Evolutionary conservation across 2,888 invertebrate genomes (phyloP), one percentile per base, ranked within the genome.

Genomic region (Morpho helenor): DNA sequence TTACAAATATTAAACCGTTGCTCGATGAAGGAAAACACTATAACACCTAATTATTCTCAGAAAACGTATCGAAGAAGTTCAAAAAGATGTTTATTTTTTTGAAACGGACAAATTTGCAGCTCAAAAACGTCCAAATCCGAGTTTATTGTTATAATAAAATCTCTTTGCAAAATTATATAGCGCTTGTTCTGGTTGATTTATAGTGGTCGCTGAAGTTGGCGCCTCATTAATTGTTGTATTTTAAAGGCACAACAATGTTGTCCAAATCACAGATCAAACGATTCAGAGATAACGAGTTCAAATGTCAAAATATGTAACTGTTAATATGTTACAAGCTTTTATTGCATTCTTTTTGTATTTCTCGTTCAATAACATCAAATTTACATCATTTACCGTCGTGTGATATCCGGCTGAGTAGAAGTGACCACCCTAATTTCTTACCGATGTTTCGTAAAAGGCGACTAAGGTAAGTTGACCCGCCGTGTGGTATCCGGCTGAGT

Each of bases 111-210:
- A 79, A 82, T 80, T 79, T 79, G 78, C 74, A 80, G 72, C 62
- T 75, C 75, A 72, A 78, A 79, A 80, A 80, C 68, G 76, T 79
- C 79, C 63, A 60, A 65, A 60, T 64, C 60, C 66, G 71, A 72
- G 68, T 83, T 84, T 84, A 85, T 84, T 81, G 80, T 83, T 79
- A 75, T 77, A 75, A 82, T 83, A 85, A 85, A 84, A 75, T 78
- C 75, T 70, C 68, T 59, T 48, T 59, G 68, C 70, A 58, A 77
- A 80, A 76, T 82, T 79, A 79, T 84, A 79, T 74, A 75, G 74
- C 73, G 75, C 75, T 77, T 75, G 74, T 73, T 31, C 59, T 64
- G 56, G 62, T 70, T 80, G 80, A 84, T 83, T 83, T 83, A 84
- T 72, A 54, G 55, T 43, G 31, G 61, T 57, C 64, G 64, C 59